Evolutionary conservation across 2,888 invertebrate species (phyloP).

Genomic region (Agonopterix alstromeriana): DNA sequence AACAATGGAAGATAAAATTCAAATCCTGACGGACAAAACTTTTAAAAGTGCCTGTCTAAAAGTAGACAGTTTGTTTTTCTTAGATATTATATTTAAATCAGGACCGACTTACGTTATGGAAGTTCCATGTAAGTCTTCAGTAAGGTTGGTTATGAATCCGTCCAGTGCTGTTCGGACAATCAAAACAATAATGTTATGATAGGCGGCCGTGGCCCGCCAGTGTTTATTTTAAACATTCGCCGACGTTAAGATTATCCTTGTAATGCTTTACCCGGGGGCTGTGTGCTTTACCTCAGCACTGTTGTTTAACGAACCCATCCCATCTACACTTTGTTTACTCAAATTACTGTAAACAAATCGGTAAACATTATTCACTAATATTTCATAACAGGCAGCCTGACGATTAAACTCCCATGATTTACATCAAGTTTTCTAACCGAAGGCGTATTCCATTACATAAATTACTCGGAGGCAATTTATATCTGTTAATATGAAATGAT

Average conservation of each 20-base stretch:
- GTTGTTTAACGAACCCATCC: slow-evolving; percentile 33
- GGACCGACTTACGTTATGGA: slow-evolving; percentile 3
- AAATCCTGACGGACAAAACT: too few species aligned
- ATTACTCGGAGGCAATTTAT: slow-evolving; percentile 24
- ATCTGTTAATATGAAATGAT: slow-evolving; percentile 27
- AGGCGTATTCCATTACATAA: slow-evolving; percentile 19
- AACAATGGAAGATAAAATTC: too few species aligned
- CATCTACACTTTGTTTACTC: slow-evolving; percentile 20
- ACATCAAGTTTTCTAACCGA: slow-evolving; percentile 6
- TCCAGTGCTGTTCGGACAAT: slow-evolving; percentile 39
- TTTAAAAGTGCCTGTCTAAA: too few species aligned
- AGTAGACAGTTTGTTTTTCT: too few species aligned
- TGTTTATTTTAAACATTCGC: slow-evolving; percentile 67
- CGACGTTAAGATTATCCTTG: slow-evolving; percentile 48
- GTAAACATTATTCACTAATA: slow-evolving; percentile 14
- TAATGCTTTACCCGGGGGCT: slow-evolving; percentile 42
- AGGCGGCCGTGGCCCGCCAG: slow-evolving; percentile 40
- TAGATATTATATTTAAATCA: slow-evolving; percentile 2
- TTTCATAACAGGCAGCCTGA: slow-evolving; percentile 8
- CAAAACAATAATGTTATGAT: slow-evolving; percentile 70
- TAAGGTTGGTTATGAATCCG: background rate
- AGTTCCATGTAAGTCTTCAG: slow-evolving; percentile 5
- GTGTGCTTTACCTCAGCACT: slow-evolving; percentile 32
- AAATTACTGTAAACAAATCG: slow-evolving; percentile 25
- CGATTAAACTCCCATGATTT: slow-evolving; percentile 10